Conservation (phyloP, 2,797 vertebrate species). For the Melanitta fusca region DNA sequence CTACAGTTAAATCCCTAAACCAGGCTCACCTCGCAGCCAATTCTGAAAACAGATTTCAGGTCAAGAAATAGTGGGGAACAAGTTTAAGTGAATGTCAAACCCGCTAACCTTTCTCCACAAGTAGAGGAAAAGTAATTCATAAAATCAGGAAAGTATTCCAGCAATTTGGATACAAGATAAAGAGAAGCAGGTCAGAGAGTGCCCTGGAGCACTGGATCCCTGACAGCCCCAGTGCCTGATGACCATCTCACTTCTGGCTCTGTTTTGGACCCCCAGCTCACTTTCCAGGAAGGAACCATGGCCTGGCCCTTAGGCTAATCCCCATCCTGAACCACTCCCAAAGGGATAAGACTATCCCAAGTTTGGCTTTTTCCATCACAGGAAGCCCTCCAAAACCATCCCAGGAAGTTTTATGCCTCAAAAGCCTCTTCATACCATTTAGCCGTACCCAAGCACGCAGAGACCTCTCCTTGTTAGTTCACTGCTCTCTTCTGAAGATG, state of each 20-base stretch:
- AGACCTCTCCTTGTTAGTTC: not conserved
- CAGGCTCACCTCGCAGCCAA: constrained; percentile 1
- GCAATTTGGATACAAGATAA: not conserved
- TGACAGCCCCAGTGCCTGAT: not conserved
- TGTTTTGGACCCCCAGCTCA: not conserved
- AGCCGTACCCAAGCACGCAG: not conserved
- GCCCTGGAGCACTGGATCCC: not conserved
- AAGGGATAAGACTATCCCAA: not conserved
- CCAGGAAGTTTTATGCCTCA: not conserved
- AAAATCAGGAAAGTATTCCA: constrained; percentile 26
- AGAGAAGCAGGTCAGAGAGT: not conserved
- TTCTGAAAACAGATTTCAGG: constrained; percentile 59
- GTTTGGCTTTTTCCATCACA: not conserved
- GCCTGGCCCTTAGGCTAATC: not conserved
- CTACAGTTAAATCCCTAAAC: constrained; percentile 56
- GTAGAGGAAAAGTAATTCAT: constrained; percentile 24
- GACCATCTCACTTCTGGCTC: not conserved
- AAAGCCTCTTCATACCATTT: not conserved
- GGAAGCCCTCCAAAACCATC: not conserved
- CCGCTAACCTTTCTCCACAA: not conserved
- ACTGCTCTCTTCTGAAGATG: not conserved
- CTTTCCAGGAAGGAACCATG: not conserved
- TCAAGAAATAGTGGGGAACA: constrained; percentile 48
- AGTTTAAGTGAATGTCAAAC: constrained; percentile 56
- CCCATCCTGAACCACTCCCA: not conserved